Evolutionary conservation across 2,888 invertebrate species (phyloP).

Genomic region (Tetragonula carbonaria): DNA sequence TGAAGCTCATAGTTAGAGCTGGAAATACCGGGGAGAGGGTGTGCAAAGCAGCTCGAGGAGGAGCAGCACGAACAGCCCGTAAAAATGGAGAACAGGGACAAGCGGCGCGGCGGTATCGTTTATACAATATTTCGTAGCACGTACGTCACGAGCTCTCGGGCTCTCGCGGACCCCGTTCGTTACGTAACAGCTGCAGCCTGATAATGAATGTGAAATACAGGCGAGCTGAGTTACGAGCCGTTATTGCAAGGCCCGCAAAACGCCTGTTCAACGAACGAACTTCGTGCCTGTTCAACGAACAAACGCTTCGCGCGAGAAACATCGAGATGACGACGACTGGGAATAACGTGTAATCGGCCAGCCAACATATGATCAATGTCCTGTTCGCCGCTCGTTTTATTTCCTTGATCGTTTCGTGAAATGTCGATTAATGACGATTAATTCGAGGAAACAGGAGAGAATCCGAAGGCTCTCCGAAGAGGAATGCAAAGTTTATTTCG

Average conservation of each 20-base stretch:
- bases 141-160: conserved; percentile 47
- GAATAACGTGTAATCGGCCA: conserved; percentile 16
- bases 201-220: conserved; percentile 75
- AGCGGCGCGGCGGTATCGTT: conserved; percentile 25
- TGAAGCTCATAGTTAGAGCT: neutral
- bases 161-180: conserved; percentile 63
- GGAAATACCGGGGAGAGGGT: neutral
- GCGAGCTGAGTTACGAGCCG: conserved; percentile 49
- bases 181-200: conserved; percentile 72
- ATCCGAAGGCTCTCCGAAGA: no score
- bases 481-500: no score
- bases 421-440: neutral
- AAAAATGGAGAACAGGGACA: conserved; percentile 37
- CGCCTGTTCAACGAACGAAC: conserved; percentile 13
- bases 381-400: no score
- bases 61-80: conserved; percentile 13
- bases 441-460: no score
- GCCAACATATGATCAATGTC: neutral
- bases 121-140: conserved; percentile 48
- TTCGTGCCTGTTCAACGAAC: neutral
- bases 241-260: conserved; percentile 47
- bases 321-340: conserved; percentile 19
- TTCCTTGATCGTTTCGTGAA: neutral
- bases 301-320: conserved; percentile 12
- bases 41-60: neutral